A percentile compares a stretch with the other conserved stretches of the same genome.
These are phyloP conservation scores for Anser cygnoides DNA, from an alignment of 2,113 vertebrate genomes.

Conservation along the genomic window DNA sequence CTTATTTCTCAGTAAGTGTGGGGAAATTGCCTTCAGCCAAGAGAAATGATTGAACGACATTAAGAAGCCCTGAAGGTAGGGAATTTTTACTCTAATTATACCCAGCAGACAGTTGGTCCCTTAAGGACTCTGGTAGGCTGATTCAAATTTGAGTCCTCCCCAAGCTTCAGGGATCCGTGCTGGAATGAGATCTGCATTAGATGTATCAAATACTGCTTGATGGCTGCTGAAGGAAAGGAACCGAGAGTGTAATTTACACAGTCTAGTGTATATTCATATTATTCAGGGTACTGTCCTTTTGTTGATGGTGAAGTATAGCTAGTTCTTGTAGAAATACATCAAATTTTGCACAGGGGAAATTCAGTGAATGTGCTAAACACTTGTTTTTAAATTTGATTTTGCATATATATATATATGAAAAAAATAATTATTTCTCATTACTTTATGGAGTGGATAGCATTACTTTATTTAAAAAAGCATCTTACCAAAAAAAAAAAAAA, in stretches of 20 bases:
- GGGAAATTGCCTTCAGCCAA: not conserved
- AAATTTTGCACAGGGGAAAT: not conserved
- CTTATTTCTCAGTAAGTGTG: rapidly evolving
- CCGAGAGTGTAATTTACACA: not conserved
- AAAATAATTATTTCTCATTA: not conserved
- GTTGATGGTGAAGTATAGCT: not conserved
- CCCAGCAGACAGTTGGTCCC: not conserved
- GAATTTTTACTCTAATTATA: not conserved
- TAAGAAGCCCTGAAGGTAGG: not conserved
- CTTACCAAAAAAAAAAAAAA: not conserved
- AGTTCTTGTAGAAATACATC: not conserved
- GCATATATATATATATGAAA: not conserved
- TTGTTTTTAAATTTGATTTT: not conserved
- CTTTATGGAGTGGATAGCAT: not conserved
- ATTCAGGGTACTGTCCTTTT: not conserved
- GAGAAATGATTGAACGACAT: not conserved
- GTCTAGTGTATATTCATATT: not conserved
- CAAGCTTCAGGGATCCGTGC: not conserved
- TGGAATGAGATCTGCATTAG: not conserved
- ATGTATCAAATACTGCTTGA: not conserved
- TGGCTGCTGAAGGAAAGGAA: not conserved
- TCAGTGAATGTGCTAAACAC: not conserved
- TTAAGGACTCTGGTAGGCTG: not conserved
- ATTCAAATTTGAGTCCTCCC: not conserved
- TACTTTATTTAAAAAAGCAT: not conserved